Base-by-base conservation (phyloP, 2,888 invertebrate species). In the Crocallis elinguaria region DNA sequence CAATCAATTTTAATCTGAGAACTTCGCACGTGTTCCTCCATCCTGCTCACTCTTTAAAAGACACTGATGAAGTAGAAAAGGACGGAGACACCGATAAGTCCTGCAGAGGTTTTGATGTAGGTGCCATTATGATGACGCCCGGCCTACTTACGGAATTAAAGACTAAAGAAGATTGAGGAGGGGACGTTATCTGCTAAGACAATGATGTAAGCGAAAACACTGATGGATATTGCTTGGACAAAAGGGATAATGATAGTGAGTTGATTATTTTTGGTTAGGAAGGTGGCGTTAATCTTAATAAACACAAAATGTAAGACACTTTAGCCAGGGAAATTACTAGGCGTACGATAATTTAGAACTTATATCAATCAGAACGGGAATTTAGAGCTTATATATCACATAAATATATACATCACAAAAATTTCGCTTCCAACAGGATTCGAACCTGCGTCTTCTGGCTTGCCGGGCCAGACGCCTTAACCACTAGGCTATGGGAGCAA, bases 1-100 rank as follows among this genome's bases (percentile, higher is more conserved):
- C 88, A 85, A 91, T 91, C 90, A 90, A 91, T 91, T 89, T 89
- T 89, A 90, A 91, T 91, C 89, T 88, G 82, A 72, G 77, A 82
- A 77, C 77, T 66, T 69, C 64, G 73, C 83, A 82, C 82, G 84
- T 82, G 81, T 57, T 36, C 50, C 9, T 11, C 45, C 60, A 12
- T 84, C 83, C 57, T 70, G 58, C 58, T 81, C 65, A n/a, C 44
- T 48, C 78, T 25, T 30, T 19, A 5, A 5, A 2, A 6, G 7
- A 41, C 49, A 3, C n/a, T 0, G 12, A 3, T 51, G 23, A 16
- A 66, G 21, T 29, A 52, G 71, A 86, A 67, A 68, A 67, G 60
- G 85, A 86, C 16, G 36, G 64, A 23, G 45, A 62, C 52, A 67
- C 36, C 67, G 75, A 76, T 78, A 76, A 74, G 69, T 71, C 61